These are phyloP conservation scores for Standfussiana lucernea DNA, from an alignment of 2,888 invertebrate species.

Conservation along the genomic window DNA sequence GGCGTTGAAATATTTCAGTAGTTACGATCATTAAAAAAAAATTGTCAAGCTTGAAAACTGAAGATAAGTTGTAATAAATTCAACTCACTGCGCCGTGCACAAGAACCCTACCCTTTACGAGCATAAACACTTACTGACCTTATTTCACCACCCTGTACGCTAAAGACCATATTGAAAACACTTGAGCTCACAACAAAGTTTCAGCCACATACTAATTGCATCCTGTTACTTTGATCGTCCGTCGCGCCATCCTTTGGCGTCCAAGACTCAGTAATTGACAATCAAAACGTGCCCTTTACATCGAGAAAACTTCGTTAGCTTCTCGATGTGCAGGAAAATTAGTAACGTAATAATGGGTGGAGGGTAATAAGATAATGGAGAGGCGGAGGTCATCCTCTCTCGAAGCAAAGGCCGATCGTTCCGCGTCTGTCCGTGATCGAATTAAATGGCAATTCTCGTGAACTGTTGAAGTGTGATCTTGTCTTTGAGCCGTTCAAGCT, in stretches of 20 bases:
- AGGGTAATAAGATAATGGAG: constrained; percentile 89
- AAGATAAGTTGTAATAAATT: neutral
- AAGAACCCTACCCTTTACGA: neutral
- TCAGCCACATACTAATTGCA: constrained; percentile 83
- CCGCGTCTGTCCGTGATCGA: constrained; percentile 76
- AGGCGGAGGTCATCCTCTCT: constrained; percentile 82
- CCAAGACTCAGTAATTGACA: constrained; percentile 88
- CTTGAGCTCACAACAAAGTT: constrained; percentile 75
- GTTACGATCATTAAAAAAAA: neutral
- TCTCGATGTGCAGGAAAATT: constrained; percentile 88
- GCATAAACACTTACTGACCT: constrained; percentile 20
- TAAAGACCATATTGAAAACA: constrained; percentile 37
- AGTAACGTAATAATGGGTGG: constrained; percentile 88
- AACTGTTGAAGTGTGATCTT: constrained; percentile 78
- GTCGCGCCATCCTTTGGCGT: constrained; percentile 79
- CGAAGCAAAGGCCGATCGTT: constrained; percentile 77
- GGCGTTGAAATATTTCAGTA: neutral
- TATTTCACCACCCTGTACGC: constrained; percentile 5
- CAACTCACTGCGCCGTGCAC: neutral
- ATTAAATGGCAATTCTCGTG: constrained; percentile 84
- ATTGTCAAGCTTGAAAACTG: neutral
- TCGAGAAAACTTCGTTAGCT: constrained; percentile 87
- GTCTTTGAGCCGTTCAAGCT: constrained; percentile 72
- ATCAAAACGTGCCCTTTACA: constrained; percentile 88
- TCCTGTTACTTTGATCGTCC: constrained; percentile 82